Base-by-base conservation (phyloP, 2,113 vertebrate species). In the Dasypus novemcinctus region DNA sequence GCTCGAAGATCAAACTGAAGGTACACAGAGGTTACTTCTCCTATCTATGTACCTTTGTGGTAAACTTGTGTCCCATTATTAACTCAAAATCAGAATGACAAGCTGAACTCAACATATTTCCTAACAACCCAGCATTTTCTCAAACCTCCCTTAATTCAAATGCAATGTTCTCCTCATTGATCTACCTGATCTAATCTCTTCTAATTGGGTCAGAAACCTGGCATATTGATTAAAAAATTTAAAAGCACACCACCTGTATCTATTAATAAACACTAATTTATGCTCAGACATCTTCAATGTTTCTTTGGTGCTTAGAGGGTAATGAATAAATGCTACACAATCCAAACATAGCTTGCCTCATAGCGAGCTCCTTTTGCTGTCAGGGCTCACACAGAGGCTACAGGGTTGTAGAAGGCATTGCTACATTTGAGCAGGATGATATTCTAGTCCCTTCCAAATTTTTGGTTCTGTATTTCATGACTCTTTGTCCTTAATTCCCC, bases 1-100 rank as follows among this genome's bases (percentile, higher is more conserved):
- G 29, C 2, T 81, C 36, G 69, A 0, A 10, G 33, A 52, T n/a
- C 0, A 18, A 13, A 0, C 4, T 29, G 0, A 25, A 29, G 25
- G 20, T 1, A 71, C 36, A 25, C 63, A 8, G 13, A 85, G 69
- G 15, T 2, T 54, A 3, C 29, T 18, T 49, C 0, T 33, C 20
- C 63, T 57, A 15, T 11, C 12, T 36, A 11, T 68, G 25, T n/a
- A 52, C 5, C 2, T 79, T 33, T 10, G 79, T 31, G 63, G 21
- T 63, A 69, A 49, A 38, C 82, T 81, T 87, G 23, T 41, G 33
- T 31, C 12, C 11, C 27, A 5, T 2, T 36, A 7, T 38, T 59
- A 87, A 66, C 4, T 63, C 49, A 89, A 68, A 83, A 69, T 61
- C 15, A 71, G 18, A 2, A 36, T 31, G 5, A 14, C 18, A 91